Base-by-base conservation (phyloP, 1,140 invertebrate species). In the Lineus longissimus region DNA sequence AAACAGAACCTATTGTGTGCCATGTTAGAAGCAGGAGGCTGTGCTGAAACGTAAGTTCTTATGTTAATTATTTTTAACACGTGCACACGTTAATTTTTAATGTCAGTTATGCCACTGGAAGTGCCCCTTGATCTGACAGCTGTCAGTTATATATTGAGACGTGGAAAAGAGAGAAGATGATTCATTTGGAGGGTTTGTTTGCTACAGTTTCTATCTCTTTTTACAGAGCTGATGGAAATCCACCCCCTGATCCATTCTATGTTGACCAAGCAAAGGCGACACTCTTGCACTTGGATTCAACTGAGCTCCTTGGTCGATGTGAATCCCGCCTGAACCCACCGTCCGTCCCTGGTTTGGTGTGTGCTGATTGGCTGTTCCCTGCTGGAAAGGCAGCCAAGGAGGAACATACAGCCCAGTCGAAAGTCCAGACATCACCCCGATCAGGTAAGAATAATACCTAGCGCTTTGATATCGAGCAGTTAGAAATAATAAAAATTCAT, bases 211-310 rank as follows among this genome's bases (percentile, higher is more conserved):
- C n/a, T n/a, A 29, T 65, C 22, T 41, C 31, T 58, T 69, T 22
- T n/a, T n/a, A n/a, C 64, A 75, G 73, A 45, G 63, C 66, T 29
- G 51, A 68, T 23, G 76, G 74, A 0, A 45, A 70, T 15, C 67
- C 74, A 17, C 62, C 68, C 22, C 77, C 80, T 7, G 75, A 81
- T 65, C 73, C 74, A 1, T 76, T 84, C 57, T 75, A 77, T 61
- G 73, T 82, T 7, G 76, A 82, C 59, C 81, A 84, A 65, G 81
- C 73, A 15, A 76, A 76, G 36, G 76, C 76, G 23, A 83, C 81
- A 6, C 66, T 84, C 13, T 67, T 75, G 47, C 81, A 82, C 62
- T 69, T 84, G 23, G 79, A 82, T 41, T 67, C 77, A 31, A 71
- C 79, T 19, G 75, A 79, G 36, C 71, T 83, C 47, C 67, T 72